These are phyloP conservation scores for Myrmecobius fasciatus DNA, from an alignment of 2,113 vertebrate genomes.

Conservation along the genomic window DNA sequence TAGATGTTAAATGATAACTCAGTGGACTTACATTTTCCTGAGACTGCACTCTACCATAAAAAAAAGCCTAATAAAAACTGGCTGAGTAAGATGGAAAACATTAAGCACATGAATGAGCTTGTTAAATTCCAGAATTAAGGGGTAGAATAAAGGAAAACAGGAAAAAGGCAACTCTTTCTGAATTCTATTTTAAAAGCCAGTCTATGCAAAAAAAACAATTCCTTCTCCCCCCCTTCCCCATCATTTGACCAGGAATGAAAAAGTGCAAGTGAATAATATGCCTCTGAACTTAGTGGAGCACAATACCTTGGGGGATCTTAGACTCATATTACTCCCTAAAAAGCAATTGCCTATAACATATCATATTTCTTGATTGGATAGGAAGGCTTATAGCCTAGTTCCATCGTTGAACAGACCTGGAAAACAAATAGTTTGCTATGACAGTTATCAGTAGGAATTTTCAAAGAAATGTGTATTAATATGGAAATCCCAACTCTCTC, in stretches of 20 bases:
- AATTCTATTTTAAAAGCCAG: not conserved
- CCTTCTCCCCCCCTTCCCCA: too few relatives aligned
- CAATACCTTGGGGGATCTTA: not conserved
- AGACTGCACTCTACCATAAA: conserved; percentile 40
- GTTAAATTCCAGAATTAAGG: conserved; percentile 51
- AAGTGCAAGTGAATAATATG: not conserved
- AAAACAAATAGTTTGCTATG: not conserved
- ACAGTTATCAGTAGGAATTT: not conserved
- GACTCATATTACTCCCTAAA: not conserved
- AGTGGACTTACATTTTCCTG: conserved; percentile 37
- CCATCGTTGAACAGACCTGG: not conserved
- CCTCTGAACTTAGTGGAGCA: not conserved
- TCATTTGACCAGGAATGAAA: not conserved
- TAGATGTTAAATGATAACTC: conserved; percentile 39
- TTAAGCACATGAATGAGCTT: conserved; percentile 41
- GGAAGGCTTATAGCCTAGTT: not conserved
- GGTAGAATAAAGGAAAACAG: not conserved
- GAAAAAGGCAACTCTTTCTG: conserved; percentile 12
- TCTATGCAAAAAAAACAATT: not conserved
- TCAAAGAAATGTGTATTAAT: not conserved
- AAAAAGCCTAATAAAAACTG: conserved; percentile 45
- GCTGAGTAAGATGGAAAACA: conserved; percentile 46
- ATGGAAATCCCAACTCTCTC: not conserved
- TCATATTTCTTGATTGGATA: not conserved
- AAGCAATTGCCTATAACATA: not conserved